Evolutionary conservation across 1,140 invertebrate genomes (phyloP).

Genomic region (Halyomorpha halys): DNA sequence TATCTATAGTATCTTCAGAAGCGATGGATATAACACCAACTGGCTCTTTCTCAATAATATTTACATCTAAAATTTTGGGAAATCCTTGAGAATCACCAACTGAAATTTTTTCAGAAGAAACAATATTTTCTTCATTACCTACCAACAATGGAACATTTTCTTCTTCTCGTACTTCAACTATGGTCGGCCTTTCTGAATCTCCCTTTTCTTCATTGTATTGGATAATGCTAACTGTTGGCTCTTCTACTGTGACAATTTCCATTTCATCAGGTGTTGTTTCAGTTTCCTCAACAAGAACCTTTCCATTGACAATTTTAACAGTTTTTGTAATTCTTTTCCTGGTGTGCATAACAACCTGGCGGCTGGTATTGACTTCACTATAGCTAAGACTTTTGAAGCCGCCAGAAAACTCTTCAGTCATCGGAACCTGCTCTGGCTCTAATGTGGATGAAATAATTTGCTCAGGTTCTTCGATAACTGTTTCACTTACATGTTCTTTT

Average conservation of each 20-base stretch:
- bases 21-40: no score
- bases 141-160: no score
- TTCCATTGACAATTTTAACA: not conserved
- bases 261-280: conserved; percentile 2
- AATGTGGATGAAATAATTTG: conserved; percentile 40
- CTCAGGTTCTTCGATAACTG: conserved; percentile 71
- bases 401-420: not conserved
- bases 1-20: no score
- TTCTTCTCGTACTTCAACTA: not conserved
- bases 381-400: not conserved
- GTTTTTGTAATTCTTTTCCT: conserved; percentile 12
- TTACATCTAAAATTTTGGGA: no score
- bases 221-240: conserved; percentile 7
- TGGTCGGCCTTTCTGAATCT: not conserved
- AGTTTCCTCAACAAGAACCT: not conserved
- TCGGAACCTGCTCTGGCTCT: conserved; percentile 44
- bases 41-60: no score
- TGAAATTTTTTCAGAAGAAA: no score
- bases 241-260: conserved; percentile 3
- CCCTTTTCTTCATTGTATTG: not conserved
- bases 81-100: no score
- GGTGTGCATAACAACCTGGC: not conserved
- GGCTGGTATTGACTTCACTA: not conserved
- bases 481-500: conserved; percentile 68
- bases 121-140: no score